Base-by-base conservation (phyloP, 1,140 invertebrate species). In the Drosophila teissieri region DNA sequence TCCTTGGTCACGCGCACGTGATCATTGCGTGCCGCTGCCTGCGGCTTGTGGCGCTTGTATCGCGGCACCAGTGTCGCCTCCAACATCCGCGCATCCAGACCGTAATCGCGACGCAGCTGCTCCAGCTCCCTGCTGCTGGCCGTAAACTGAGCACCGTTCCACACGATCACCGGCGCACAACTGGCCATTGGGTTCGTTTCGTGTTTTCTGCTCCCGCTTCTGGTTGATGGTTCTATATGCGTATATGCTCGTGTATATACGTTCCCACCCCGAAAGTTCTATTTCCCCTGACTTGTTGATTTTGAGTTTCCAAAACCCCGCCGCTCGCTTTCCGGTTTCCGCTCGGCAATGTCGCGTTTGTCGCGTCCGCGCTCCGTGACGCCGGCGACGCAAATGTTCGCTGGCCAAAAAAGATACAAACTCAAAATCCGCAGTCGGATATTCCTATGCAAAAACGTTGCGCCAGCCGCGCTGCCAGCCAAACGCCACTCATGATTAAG, bases 81-180 rank as follows among this genome's bases (percentile, higher is more conserved):
- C 69, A 91, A 69, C 89, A 91, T 91, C 19, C 89, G 88, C 60
- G 81, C 78, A 22, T 91, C 88, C 68, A 91, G 49, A 15, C 89
- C 89, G 83, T 83, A 91, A 37, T 91, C 89, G 14, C 78, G 74
- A 40, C 80, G 80, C 75, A 91, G 69, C 55, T 88, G 49, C 76
- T 91, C 89, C 31, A 91, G 58, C 60, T 91, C 89, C 73, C 79
- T 84, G 45, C 74, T 78, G 51, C 89, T 84, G 27, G 89, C 89
- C 52, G 88, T 80, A 52, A 79, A 91, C 69, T 91, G 89, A 45
- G 75, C 89, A 48, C 89, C 89, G 83, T 91, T 88, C 89, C 89
- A 91, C 54, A 89, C 78, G 63, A 78, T 88, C 60, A 91, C 89
- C 78, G 89, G 88, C 37, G 49, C 63, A 42, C 73, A 55, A 75